Evolutionary conservation across 2,113 vertebrate genomes (phyloP).

Genomic region (Nannobrachium achirus): DNA sequence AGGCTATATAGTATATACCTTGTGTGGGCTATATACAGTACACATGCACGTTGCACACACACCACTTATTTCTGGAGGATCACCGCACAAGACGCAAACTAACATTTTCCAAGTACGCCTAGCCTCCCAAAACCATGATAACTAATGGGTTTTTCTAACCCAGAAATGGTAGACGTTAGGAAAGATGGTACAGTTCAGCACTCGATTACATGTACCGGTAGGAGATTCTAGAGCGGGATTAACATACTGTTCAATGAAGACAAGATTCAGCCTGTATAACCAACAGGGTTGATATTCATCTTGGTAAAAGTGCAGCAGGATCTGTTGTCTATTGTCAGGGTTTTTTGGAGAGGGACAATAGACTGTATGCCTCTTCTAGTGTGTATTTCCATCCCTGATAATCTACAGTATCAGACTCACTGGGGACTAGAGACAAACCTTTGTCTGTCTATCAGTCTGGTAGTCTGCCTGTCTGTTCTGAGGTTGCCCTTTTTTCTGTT

Average conservation of each 20-base stretch:
- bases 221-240: not conserved
- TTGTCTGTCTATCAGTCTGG: conserved; percentile 44
- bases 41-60: not conserved
- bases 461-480: conserved; percentile 22
- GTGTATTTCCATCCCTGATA: conserved; percentile 41
- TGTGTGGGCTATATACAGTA: not conserved
- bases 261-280: not conserved
- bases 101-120: not conserved
- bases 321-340: not conserved
- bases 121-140: not conserved
- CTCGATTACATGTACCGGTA: not conserved
- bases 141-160: too few species aligned
- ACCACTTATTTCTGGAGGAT: too few species aligned
- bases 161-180: accelerated
- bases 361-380: conserved; percentile 7
- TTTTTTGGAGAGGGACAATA: conserved; percentile 37
- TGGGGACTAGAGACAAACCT: conserved; percentile 33
- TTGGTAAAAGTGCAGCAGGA: not conserved
- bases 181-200: not conserved
- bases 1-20: not conserved
- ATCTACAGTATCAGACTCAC: conserved; percentile 26
- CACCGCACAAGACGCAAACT: too few species aligned
- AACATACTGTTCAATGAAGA: too few species aligned
- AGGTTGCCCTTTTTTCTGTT: conserved; percentile 11
- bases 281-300: not conserved